Base-by-base conservation (phyloP, 1,140 invertebrate genomes). In the Drosophila santomea region DNA sequence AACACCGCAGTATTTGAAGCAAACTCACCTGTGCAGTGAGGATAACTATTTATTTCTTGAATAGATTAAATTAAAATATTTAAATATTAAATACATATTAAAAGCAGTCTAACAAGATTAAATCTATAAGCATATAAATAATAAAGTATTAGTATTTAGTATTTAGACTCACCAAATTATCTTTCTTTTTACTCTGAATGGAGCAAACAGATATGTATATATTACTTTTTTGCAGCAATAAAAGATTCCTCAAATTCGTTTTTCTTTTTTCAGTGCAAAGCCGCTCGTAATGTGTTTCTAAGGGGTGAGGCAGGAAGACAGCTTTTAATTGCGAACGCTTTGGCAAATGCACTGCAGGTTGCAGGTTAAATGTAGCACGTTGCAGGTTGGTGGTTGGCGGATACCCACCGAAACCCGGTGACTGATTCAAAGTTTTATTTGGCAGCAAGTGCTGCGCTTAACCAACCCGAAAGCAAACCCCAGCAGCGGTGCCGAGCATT, bases 281-380 rank as follows among this genome's bases (percentile, higher is more conserved):
- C 23, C 14, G 8, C 45, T 36, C 12, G 10, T 10, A 47, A 11
- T 38, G 47, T 23, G 38, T 51, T 61, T 14, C 50, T 28, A 44
- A 28, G 54, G 36, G 23, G 52, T 28, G 20, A 39, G 52, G 12
- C 20, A 50, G 32, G 28, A 36, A 68, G 64, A 60, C 55, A 60
- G 57, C 74, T 62, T 78, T 77, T 77, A 78, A 78, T 78, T 77
- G 74, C 74, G 60, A 36, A 15, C 55, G 73, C 61, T 76, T 67
- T 76, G 44, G 48, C 43, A 54, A 59, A 63, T 48, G 38, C 51
- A 74, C 15, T 68, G 62, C 38, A 20, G 35, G 44, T 23, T 25
- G 62, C 58, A 44, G 56, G 55, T 56, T 57, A 52, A 50, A 55
- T 32, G 58, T 25, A 39, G 23, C 23, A 17, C 23, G 20, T 57